Evolutionary conservation across 92 coral and sea anemone genomes (phyloP).

Genomic region (Hydrozoanthus gracilis): DNA sequence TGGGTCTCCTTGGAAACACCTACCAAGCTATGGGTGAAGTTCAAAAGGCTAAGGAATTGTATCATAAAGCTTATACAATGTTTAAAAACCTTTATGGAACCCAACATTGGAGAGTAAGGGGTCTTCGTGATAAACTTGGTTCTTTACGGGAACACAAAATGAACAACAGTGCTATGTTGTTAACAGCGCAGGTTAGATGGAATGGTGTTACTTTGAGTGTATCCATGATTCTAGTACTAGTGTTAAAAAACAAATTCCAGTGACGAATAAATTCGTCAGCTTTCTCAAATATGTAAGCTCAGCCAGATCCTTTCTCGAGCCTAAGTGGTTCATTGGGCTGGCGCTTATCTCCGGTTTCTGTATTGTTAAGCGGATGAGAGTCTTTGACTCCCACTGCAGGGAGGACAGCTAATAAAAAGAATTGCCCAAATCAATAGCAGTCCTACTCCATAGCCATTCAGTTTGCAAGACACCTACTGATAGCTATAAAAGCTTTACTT

Average conservation of each 20-base stretch:
- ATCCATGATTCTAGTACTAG: neutral
- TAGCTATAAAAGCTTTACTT: no score
- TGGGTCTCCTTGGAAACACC: slow-evolving; percentile 63
- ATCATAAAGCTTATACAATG: slow-evolving; percentile 39
- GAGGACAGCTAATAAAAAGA: no score
- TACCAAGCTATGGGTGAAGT: slow-evolving; percentile 33
- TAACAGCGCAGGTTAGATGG: neutral
- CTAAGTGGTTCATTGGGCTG: no score
- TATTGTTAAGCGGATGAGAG: no score
- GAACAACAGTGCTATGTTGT: neutral
- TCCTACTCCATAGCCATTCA: no score
- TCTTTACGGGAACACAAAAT: neutral
- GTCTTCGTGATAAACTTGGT: slow-evolving; percentile 21
- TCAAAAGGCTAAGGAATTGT: slow-evolving; percentile 49
- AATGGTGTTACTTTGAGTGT: neutral
- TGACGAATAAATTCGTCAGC: neutral
- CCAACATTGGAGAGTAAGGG: slow-evolving; percentile 65
- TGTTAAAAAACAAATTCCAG: neutral
- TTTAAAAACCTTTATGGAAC: slow-evolving; percentile 49
- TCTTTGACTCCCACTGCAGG: no score
- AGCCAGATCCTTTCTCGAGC: no score
- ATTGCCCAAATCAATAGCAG: no score
- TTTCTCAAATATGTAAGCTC: no score
- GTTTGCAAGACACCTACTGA: no score
- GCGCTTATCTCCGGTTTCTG: no score